A percentile compares a stretch with the other conserved stretches of the same genome.
These are phyloP conservation scores for Fragum fragum DNA, from an alignment of 2,888 invertebrate genomes.

Conservation along the genomic window DNA sequence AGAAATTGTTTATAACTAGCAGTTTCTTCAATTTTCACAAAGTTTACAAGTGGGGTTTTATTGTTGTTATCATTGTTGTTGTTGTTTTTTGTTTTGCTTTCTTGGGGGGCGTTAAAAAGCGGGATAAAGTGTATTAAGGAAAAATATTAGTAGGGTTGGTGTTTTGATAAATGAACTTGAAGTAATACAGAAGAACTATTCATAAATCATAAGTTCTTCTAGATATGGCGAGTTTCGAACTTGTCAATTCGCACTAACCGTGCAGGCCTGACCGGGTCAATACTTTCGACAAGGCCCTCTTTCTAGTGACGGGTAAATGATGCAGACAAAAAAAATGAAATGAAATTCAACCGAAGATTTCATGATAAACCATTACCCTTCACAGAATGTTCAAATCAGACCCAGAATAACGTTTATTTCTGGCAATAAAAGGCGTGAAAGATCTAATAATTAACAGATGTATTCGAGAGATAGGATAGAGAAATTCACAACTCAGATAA, in stretches of 20 bases:
- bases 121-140: neutral
- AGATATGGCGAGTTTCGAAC: no score
- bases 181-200: no score
- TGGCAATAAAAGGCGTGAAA: neutral
- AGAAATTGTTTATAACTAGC: constrained; percentile 10
- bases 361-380: no score
- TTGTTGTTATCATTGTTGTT: neutral
- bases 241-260: no score
- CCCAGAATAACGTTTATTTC: neutral
- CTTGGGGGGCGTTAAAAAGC: neutral
- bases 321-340: no score
- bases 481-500: constrained; percentile 5
- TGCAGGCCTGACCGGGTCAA: no score
- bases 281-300: no score
- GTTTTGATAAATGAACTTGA: no score
- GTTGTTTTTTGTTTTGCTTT: neutral
- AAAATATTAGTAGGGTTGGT: neutral
- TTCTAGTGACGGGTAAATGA: no score
- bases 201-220: no score
- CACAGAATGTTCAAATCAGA: neutral
- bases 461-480: constrained; percentile 2
- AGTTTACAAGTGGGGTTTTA: neutral
- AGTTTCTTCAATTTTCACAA: constrained; percentile 14
- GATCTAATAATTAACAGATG: constrained; percentile 5
- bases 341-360: no score